Evolutionary conservation across 2,888 invertebrate genomes (phyloP).

Genomic region (Synanthedon myopaeformis): DNA sequence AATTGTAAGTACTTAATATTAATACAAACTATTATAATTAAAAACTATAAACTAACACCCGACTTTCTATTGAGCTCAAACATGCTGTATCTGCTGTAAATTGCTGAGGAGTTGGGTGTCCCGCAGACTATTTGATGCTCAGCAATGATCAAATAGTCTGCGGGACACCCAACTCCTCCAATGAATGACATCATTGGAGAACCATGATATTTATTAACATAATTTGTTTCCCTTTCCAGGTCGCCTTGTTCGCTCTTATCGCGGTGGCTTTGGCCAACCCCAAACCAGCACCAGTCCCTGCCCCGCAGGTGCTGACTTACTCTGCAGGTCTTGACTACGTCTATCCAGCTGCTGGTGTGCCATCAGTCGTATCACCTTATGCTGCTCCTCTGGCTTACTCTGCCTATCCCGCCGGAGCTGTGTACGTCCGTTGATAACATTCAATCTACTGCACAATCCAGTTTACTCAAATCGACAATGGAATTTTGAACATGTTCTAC

Average conservation of each 20-base stretch:
- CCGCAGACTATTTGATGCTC: no score
- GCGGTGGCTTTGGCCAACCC: conserved; percentile 63
- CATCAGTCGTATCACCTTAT: conserved; percentile 25
- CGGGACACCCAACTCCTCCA: no score
- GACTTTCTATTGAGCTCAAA: background rate
- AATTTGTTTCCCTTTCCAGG: conserved; percentile 28
- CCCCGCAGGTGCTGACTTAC: conserved; percentile 30
- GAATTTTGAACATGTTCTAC: background rate
- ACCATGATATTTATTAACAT: no score
- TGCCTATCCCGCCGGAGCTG: conserved; percentile 18
- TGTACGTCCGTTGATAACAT: conserved; percentile 20
- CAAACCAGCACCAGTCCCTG: conserved; percentile 30
- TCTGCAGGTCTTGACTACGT: conserved; percentile 35
- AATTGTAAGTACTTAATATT: conserved; percentile 29
- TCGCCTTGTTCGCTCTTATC: conserved; percentile 60
- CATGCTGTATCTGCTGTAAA: no score
- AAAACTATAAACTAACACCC: background rate
- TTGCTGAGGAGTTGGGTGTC: no score
- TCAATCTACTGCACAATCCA: background rate
- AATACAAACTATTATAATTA: background rate
- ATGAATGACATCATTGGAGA: no score
- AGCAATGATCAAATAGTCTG: no score
- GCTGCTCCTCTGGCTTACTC: conserved; percentile 30
- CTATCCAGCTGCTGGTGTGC: conserved; percentile 26
- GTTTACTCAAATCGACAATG: background rate